phyloP scores from a whole-genome alignment of 1,140 invertebrate species.

The Probaryconus sp. region DNA sequence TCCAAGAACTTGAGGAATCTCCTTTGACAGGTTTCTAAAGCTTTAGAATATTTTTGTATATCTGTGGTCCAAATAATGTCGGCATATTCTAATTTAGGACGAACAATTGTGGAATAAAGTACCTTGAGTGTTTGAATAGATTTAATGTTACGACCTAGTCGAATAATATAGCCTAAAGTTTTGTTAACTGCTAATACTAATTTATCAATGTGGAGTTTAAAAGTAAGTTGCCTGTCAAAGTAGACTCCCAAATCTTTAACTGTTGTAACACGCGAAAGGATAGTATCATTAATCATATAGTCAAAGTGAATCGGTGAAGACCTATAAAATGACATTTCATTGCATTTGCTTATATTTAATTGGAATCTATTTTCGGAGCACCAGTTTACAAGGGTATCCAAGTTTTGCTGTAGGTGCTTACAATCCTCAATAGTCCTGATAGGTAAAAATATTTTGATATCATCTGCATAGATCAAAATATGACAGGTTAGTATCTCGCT shows the following conservation, averaged over 20 bases:
- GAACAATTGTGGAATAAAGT: background rate
- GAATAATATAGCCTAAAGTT: background rate
- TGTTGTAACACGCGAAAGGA: background rate
- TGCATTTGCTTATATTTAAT: background rate
- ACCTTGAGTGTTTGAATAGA: background rate
- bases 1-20: too few species aligned
- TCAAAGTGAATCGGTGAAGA: background rate
- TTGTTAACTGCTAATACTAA: background rate
- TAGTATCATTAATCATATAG: background rate
- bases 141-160: background rate
- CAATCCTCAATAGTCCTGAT: constrained; percentile 5
- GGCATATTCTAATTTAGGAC: background rate
- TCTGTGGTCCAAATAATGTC: background rate
- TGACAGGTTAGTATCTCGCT: background rate
- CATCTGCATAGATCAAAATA: constrained; percentile 17
- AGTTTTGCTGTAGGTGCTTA: background rate
- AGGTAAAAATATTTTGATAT: constrained; percentile 13
- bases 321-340: constrained; percentile 1
- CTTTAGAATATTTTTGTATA: background rate
- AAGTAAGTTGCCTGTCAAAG: background rate
- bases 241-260: background rate
- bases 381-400: constrained; percentile 10
- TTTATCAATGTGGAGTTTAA: background rate
- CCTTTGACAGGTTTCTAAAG: background rate
- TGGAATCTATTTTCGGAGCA: background rate